Evolutionary conservation across 2,113 vertebrate species (phyloP), one percentile per base, ranked within the genome.

Genomic region (Cyanocitta stelleri): DNA sequence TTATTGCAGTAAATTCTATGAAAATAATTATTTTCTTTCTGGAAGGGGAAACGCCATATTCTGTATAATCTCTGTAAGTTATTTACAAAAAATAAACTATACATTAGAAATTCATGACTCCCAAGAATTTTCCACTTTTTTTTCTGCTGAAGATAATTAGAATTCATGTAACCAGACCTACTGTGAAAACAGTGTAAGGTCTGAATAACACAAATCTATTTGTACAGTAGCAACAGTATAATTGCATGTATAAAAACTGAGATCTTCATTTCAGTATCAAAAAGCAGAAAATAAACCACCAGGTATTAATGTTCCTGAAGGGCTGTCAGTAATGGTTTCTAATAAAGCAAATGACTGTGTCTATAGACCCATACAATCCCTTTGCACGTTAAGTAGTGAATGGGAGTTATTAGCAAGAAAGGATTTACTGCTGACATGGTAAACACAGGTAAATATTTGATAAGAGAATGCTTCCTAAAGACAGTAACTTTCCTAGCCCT

Each of bases 111-210:
- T 93, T 94, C 74, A 95, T 73, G 18, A 73, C 51, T 85, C 43
- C 15, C 32, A 54, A 54, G 43, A 90, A 27, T 85, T 90, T 95
- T 81, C 43, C 15, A n/a, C 10, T n/a, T 69, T 80, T 83, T 82
- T 82, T 95, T 66, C 26, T 79, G 14, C 5, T 51, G 39, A 83
- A 43, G 54, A 58, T 77, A 61, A 91, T 93, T 90, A 79, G 43
- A 96, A 93, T 94, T 91, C 51, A 58, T 79, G 26, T 87, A 89
- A 87, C 74, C 58, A 95, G 54, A 89, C 54, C 41, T 85, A 66
- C 62, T 91, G 82, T 77, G 81, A 87, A 87, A 97, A 59, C 59
- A 59, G 14, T 7, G 1, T 77, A 80, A 79, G 69, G 8, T 73
- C 74, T 90, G 59, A 88, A 44, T 90, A 88, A 56, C 9, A 74